Base-by-base conservation (phyloP, 2,113 vertebrate species). In the Neogale vison region DNA sequence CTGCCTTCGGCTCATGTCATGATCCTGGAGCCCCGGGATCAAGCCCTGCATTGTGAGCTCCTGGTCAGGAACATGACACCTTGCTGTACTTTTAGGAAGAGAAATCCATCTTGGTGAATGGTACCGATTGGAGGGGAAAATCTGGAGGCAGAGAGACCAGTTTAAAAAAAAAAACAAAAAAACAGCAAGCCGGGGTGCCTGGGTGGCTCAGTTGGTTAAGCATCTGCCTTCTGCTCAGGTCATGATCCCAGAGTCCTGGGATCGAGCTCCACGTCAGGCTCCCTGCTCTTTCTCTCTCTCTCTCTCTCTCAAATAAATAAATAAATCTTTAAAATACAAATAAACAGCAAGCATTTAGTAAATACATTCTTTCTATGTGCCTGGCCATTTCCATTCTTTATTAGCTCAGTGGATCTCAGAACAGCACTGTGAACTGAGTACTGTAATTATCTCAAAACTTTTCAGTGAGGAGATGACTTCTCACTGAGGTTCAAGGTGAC, bases 371-470 rank as follows among this genome's bases (percentile, higher is more conserved):
- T 52, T 52, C 67, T 93, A 11, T 76, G 93, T 82, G 52, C 45
- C 39, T 94, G 13, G 15, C 52, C 57, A 89, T 89, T 93, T 50
- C 15, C 69, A 29, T 97, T 92, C 52, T 89, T 94, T 67, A 59
- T 90, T 88, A 93, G 71, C 21, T 93, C 6, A 24, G 50, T 93
- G n/a, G 90, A 21, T 95, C 59, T 94, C 85, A 91, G 1, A 85
- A 50, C 55, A 80, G 8, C 24, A 77, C 63, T 91, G 26, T 39
- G 55, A 96, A 81, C 20, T 83, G 57, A 36, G 61, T 80, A 29
- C 45, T 97, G 4, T 74, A 80, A 59, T 74, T 95, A 72, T 79
- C 69, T 57, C 80, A 69, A 4, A 52, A 39, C 63, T 89, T 67
- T 90, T 17, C 74, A 65, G 69, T 88, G 39, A 81, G 90, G 71